These are phyloP conservation scores for Aselliscus stoliczkanus DNA, from an alignment of 2,797 vertebrate species.

Conservation along the genomic window DNA sequence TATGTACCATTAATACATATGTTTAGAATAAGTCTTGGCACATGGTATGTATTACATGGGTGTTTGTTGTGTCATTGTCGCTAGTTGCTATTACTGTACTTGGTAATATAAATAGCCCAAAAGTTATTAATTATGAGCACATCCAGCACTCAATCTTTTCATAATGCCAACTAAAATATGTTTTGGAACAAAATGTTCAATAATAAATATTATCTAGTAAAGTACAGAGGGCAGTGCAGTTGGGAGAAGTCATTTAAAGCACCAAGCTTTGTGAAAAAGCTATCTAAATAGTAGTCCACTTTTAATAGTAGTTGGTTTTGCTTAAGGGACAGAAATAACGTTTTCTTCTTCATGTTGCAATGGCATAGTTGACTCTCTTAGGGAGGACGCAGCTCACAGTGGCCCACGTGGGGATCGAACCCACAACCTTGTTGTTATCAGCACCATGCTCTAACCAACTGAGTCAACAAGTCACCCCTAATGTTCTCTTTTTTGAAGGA, in stretches of 20 bases:
- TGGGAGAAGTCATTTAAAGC: slow-evolving; percentile 6
- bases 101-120: slow-evolving; percentile 1
- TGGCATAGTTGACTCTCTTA: too few species aligned
- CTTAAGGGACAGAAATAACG: not conserved
- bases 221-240: not conserved
- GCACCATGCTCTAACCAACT: too few species aligned
- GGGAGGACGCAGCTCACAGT: too few species aligned
- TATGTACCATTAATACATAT: not conserved
- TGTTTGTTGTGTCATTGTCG: not conserved
- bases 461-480: too few species aligned
- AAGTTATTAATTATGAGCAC: not conserved
- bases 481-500: not conserved
- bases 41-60: not conserved
- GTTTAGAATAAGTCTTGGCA: not conserved
- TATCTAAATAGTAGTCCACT: not conserved
- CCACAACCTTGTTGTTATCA: too few species aligned
- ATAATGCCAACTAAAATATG: not conserved
- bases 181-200: slow-evolving; percentile 17
- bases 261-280: not conserved
- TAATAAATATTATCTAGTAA: not conserved
- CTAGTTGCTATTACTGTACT: not conserved
- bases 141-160: not conserved
- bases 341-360: not conserved
- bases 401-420: too few species aligned
- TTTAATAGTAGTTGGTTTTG: not conserved